These are phyloP conservation scores for Laterallus jamaicensis DNA, from an alignment of 2,113 vertebrate species.

Conservation along the genomic window DNA sequence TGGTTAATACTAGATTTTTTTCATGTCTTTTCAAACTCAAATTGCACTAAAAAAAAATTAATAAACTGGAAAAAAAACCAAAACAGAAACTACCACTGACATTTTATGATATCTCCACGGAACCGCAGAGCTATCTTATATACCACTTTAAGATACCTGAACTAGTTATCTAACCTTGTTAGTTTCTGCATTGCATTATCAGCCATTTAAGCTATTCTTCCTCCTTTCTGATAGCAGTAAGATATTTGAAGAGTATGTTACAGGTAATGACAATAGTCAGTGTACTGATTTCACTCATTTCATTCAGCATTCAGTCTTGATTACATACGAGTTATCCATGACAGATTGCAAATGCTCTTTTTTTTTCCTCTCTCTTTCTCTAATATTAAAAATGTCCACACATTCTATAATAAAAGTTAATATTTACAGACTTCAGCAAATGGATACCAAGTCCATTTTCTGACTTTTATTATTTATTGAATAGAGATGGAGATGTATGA, in stretches of 20 bases:
- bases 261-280: not conserved
- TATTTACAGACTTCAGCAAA: not conserved
- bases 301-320: not conserved
- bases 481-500: not conserved
- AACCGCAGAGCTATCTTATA: not conserved
- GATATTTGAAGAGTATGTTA: not conserved
- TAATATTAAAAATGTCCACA: not conserved
- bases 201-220: not conserved
- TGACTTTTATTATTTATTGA: not conserved
- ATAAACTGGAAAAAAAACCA: not conserved
- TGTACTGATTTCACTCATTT: not conserved
- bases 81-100: not conserved
- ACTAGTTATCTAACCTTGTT: not conserved
- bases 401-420: not conserved
- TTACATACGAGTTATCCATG: not conserved
- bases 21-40: not conserved
- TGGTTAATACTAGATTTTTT: not conserved
- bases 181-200: not conserved
- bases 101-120: not conserved
- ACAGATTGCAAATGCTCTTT: not conserved
- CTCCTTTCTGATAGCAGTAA: not conserved
- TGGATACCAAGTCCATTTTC: not conserved
- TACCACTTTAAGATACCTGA: not conserved
- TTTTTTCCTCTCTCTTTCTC: not conserved
- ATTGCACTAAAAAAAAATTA: not conserved